Evolutionary conservation across 2,113 vertebrate genomes (phyloP).

Genomic region (Fulmarus glacialis): DNA sequence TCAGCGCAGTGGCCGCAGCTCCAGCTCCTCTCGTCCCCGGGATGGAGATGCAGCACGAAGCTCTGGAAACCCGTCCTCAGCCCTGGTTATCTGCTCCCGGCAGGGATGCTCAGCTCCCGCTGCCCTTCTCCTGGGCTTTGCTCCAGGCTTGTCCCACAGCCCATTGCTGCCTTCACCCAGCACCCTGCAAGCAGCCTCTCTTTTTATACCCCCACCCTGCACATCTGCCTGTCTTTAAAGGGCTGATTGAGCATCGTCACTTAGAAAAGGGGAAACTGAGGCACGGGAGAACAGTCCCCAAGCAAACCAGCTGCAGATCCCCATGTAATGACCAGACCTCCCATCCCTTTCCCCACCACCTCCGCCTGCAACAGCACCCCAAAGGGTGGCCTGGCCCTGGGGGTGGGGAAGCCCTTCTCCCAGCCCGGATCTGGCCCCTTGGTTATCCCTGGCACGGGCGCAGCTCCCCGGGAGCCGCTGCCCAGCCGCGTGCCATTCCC

Average conservation of each 20-base stretch:
- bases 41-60: too few relatives aligned
- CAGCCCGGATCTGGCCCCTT: accelerated
- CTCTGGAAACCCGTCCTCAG: not conserved
- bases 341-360: not conserved
- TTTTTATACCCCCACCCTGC: not conserved
- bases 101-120: not conserved
- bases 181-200: not conserved
- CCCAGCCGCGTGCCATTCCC: accelerated
- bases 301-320: not conserved
- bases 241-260: not conserved
- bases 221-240: accelerated
- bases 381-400: accelerated
- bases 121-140: not conserved
- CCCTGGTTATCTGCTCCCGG: accelerated
- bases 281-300: not conserved
- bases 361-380: not conserved
- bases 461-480: not conserved
- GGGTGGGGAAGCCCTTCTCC: not conserved
- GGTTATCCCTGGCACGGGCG: accelerated
- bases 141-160: not conserved
- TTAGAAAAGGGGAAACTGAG: not conserved
- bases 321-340: too few relatives aligned
- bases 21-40: not conserved
- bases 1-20: accelerated
- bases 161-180: not conserved